A percentile compares a stretch with the other conserved stretches of the same genome.
phyloP scores from a whole-genome alignment of 30 jellyfish, hydroid and myxozoan genomes.

The Aurelia aurita complex sp. Pacific region DNA sequence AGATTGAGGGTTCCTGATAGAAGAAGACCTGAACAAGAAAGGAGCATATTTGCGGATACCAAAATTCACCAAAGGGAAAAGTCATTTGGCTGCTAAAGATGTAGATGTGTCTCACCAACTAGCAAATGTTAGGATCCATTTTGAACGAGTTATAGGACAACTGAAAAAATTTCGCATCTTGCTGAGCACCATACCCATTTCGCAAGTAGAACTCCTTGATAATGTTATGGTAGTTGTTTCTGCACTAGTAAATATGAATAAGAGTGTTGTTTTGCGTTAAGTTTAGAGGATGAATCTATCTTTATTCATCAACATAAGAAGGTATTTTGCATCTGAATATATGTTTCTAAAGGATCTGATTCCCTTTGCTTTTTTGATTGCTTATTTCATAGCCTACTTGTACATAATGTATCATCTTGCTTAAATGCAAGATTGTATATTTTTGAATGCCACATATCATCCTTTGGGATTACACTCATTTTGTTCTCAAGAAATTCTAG shows the following conservation, averaged over 20 bases:
- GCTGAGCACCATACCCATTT: conserved; percentile 36
- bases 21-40: conserved; percentile 53
- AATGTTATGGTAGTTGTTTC: conserved; percentile 33
- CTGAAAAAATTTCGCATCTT: conserved; percentile 52
- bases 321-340: no score
- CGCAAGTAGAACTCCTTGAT: conserved; percentile 71
- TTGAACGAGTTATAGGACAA: conserved; percentile 64
- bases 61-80: conserved; percentile 71
- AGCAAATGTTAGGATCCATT: conserved; percentile 75
- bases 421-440: no score
- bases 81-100: conserved; percentile 63
- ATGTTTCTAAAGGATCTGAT: no score
- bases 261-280: conserved; percentile 29
- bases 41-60: conserved; percentile 71
- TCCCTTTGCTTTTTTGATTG: no score
- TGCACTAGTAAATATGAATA: conserved; percentile 53
- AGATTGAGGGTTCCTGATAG: conserved; percentile 76
- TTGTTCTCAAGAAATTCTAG: no score
- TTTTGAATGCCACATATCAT: no score
- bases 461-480: no score
- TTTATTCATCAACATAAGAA: no score
- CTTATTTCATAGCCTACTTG: no score
- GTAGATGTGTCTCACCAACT: conserved; percentile 41
- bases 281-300: no score
- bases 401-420: no score